These are phyloP conservation scores for Gymnogyps californianus DNA, from an alignment of 2,113 vertebrate species.

Conservation along the genomic window DNA sequence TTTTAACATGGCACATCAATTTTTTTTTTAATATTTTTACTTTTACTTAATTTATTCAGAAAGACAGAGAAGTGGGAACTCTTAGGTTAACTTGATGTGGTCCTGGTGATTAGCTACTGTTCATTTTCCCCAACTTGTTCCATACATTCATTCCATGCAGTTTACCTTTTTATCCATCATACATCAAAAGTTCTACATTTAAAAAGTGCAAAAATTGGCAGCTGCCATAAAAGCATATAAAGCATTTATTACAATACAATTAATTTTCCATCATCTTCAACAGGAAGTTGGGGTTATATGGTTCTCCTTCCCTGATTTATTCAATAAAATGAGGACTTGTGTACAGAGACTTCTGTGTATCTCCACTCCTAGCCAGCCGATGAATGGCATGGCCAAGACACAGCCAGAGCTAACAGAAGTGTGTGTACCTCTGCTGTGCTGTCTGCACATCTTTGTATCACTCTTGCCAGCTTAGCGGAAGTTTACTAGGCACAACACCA, in stretches of 20 bases:
- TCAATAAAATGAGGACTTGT: neutral
- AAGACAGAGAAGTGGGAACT: neutral
- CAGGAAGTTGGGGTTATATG: neutral
- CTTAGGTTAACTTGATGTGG: neutral
- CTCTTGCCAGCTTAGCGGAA: neutral
- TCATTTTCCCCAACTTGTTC: neutral
- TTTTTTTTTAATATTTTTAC: neutral
- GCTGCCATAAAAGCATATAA: neutral
- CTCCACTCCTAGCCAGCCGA: neutral
- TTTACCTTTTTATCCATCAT: neutral
- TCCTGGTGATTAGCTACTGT: neutral
- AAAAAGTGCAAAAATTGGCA: neutral
- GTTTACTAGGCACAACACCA: neutral
- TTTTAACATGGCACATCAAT: neutral
- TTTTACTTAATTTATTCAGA: neutral
- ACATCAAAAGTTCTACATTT: neutral
- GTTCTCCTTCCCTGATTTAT: neutral
- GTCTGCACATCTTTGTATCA: neutral
- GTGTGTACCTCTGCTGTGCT: neutral
- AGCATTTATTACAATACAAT: neutral
- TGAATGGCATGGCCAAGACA: neutral
- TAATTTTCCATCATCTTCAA: neutral
- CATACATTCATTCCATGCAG: neutral
- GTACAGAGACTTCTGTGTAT: neutral
- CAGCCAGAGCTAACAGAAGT: neutral